Conservation (phyloP, 2,113 vertebrate genomes). For the Cyprinodon variegatus region DNA sequence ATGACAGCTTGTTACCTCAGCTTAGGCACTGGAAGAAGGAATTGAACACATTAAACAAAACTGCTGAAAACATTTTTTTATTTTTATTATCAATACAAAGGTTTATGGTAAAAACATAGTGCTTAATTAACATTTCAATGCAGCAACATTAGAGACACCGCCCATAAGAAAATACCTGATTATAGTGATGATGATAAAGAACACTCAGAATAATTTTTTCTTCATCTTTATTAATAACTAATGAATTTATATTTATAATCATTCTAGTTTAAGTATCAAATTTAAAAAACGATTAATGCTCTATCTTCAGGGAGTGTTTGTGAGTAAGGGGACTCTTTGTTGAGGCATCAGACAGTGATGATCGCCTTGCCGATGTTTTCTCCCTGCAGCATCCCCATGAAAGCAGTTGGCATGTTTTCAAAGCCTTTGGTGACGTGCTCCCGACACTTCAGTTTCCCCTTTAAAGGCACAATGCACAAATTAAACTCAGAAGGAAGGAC, state of each 20-base stretch:
- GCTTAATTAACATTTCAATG: background rate
- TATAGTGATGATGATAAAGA: too few species aligned
- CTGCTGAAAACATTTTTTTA: background rate
- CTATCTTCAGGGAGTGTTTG: slow-evolving; percentile 9
- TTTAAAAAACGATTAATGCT: background rate
- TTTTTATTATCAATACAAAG: background rate
- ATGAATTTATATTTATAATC: background rate
- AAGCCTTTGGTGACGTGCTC: slow-evolving; percentile 87
- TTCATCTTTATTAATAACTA: background rate
- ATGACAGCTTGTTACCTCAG: background rate
- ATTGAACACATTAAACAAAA: background rate
- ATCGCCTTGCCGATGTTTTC: slow-evolving; percentile 89
- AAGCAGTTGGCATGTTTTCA: slow-evolving; percentile 88
- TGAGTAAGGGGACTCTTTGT: background rate
- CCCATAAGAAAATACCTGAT: background rate
- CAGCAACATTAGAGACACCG: background rate
- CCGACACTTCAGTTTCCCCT: slow-evolving; percentile 84
- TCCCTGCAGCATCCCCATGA: slow-evolving; percentile 87
- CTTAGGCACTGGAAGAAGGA: background rate
- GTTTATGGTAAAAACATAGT: background rate
- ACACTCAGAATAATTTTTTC: background rate
- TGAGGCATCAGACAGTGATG: slow-evolving; percentile 77
- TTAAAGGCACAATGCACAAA: slow-evolving; percentile 14
- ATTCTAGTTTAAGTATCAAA: background rate
- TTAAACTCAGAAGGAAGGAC: background rate